Percentiles rank a stretch among this genome's conserved stretches.
Conservation (phyloP, 2,113 vertebrate genomes). For the Rutilus rutilus region DNA sequence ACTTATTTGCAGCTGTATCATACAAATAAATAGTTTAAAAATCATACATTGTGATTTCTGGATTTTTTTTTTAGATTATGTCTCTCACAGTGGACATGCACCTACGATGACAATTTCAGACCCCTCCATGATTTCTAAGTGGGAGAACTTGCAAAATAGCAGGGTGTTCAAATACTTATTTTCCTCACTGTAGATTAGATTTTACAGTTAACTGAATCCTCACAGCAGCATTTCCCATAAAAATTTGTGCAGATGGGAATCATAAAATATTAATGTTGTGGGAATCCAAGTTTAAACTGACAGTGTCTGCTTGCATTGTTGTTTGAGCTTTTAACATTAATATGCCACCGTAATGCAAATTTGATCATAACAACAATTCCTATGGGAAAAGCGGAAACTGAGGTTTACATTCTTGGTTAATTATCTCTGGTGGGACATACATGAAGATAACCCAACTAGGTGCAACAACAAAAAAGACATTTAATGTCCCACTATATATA, state of each 20-base stretch:
- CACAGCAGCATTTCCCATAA: not conserved
- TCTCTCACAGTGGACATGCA: too few relatives aligned
- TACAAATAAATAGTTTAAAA: too few relatives aligned
- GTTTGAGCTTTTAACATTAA: not conserved
- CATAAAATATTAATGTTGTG: conserved; percentile 20
- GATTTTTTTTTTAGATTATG: too few relatives aligned
- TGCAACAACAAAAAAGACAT: not conserved
- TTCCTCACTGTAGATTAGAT: too few relatives aligned
- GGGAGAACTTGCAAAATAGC: too few relatives aligned
- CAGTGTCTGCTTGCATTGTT: not conserved
- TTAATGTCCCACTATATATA: not conserved
- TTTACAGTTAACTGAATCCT: too few relatives aligned
- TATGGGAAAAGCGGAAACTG: not conserved
- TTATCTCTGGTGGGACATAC: not conserved
- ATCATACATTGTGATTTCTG: too few relatives aligned
- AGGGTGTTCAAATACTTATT: too few relatives aligned
- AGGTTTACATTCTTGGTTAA: not conserved
- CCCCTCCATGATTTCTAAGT: too few relatives aligned
- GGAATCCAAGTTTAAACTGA: not conserved
- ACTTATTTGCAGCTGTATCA: too few relatives aligned
- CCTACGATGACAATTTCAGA: too few relatives aligned
- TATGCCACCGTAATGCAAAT: not conserved
- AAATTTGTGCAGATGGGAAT: not conserved
- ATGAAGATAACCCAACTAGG: not conserved
- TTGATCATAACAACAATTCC: not conserved